Evolutionary conservation across 2,888 invertebrate genomes (phyloP), one percentile per base, ranked within the genome.

Genomic region (Syrphus vitripennis): DNA sequence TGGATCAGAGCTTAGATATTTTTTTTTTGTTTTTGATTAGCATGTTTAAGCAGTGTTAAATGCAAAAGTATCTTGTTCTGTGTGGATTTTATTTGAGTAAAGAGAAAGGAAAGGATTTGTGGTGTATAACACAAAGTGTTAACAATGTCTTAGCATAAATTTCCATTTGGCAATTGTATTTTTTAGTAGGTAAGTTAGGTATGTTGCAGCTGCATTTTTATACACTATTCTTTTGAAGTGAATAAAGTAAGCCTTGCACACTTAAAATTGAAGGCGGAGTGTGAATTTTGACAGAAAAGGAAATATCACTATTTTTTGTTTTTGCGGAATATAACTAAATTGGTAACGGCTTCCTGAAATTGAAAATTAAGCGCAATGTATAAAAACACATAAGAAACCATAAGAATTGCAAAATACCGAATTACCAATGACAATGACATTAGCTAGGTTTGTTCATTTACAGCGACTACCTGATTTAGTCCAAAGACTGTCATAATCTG

Each of bases 61-160:
- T 67, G 67, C 67, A 67, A 65, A 45, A 67, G 67, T 71, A 69
- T 69, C 67, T 45, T 75, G 67, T 57, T 80, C 75, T 74, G 37
- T n/a, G 24, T 61, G 67, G 14, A 29, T 40, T 69, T 40, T 42
- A 59, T 40, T 61, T n/a, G 48, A 34, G 50, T 50, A 67, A 67
- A 31, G 40, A 57, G 65, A 79, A 69, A 69, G 69, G 29, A 42
- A 61, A 69, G 42, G 24, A 75, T 75, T 16, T 61, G 72, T 77
- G 37, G 67, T 67, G 34, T 67, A 67, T n/a, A n/a, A n/a, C 48
- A 67, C 67, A 71, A 37, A 57, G 34, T 77, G 77, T 61, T 61
- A 74, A 55, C 78, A 74, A 37, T 31, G 61, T 61, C 24, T 78
- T 70, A 45, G 63, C 83, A 83, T 79, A 70, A 69, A 83, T 83